Evolutionary conservation across 2,113 vertebrate species (phyloP).

Genomic region (Myotis lucifugus): DNA sequence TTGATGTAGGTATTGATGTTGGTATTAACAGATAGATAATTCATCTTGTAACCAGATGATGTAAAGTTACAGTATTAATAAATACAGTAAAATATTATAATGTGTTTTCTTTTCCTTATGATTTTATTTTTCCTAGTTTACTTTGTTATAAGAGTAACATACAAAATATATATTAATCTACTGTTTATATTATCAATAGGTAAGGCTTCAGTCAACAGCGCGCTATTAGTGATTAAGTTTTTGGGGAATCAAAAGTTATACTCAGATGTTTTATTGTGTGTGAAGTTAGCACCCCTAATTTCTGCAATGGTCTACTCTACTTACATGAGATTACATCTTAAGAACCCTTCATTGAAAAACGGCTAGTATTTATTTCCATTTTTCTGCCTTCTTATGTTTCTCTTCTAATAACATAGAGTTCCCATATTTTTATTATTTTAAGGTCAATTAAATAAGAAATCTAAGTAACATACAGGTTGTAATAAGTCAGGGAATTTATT

Average conservation of each 20-base stretch:
- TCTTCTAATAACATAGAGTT: not conserved
- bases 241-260: not conserved
- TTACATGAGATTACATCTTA: not conserved
- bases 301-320: not conserved
- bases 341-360: not conserved
- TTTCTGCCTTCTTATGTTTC: not conserved
- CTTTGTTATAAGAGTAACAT: not conserved
- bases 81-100: not conserved
- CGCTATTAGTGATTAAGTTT: not conserved
- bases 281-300: not conserved
- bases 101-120: not conserved
- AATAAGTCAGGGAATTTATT: conserved; percentile 27
- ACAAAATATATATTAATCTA: not conserved
- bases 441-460: not conserved
- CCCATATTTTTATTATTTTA: not conserved
- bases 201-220: not conserved
- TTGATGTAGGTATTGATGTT: not conserved
- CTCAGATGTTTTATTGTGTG: not conserved
- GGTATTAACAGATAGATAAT: not conserved
- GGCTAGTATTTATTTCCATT: not conserved
- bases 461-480: not conserved
- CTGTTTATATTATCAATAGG: not conserved
- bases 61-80: not conserved
- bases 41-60: not conserved
- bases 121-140: not conserved